Conservation (phyloP, 2,888 invertebrate species). For the Craniophora ligustri region DNA sequence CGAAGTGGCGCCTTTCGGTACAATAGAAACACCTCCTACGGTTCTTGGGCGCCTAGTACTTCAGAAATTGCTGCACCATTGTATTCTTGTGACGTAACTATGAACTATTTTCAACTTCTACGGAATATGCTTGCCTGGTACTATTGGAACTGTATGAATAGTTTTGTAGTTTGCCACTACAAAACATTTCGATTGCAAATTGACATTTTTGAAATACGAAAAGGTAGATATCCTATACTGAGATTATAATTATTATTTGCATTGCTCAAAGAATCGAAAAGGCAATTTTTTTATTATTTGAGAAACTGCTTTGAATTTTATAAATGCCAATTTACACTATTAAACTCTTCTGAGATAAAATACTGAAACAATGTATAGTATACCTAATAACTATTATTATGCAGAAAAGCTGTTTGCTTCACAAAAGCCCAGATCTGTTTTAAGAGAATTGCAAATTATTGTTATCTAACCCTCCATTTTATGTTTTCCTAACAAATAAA, state of each 20-base stretch:
- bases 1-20: slow-evolving; percentile 16
- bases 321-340: too few species aligned
- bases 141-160: slow-evolving; percentile 12
- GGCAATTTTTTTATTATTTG: too few species aligned
- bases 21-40: slow-evolving; percentile 11
- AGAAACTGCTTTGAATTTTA: too few species aligned
- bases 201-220: too few species aligned
- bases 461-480: slow-evolving; percentile 19
- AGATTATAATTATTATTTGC: too few species aligned
- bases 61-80: slow-evolving; percentile 41
- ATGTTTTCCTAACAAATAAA: slow-evolving; percentile 53
- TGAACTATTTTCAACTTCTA: slow-evolving; percentile 18
- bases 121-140: slow-evolving; percentile 24
- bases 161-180: slow-evolving; percentile 14
- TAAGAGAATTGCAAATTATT: not conserved
- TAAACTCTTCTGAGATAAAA: too few species aligned
- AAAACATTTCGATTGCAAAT: too few species aligned
- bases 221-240: too few species aligned
- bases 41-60: slow-evolving; percentile 38
- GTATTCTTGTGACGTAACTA: slow-evolving; percentile 34
- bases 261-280: too few species aligned
- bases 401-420: too few species aligned
- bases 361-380: too few species aligned
- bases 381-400: too few species aligned
- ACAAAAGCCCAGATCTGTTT: not conserved